Evolutionary conservation across 2,113 vertebrate species (phyloP).

Genomic region (Leucopternis melanops): DNA sequence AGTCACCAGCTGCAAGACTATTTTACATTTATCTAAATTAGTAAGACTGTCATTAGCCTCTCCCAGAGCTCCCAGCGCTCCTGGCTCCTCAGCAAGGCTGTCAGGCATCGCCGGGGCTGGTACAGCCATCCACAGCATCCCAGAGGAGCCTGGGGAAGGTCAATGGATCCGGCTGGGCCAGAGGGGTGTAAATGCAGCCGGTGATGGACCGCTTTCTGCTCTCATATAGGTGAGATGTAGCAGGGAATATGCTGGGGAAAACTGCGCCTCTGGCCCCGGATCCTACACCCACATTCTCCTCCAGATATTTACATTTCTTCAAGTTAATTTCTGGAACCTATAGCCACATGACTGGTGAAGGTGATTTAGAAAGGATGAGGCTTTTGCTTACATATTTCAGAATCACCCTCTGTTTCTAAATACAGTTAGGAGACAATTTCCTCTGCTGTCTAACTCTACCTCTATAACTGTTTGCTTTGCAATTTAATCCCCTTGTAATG

Average conservation of each 20-base stretch:
- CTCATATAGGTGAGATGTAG: not conserved
- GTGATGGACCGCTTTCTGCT: not conserved
- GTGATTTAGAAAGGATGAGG: not conserved
- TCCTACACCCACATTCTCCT: not conserved
- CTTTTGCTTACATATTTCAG: not conserved
- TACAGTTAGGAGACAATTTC: not conserved
- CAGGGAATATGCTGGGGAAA: not conserved
- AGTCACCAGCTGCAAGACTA: not conserved
- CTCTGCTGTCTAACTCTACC: fast-evolving
- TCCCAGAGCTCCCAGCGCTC: not conserved
- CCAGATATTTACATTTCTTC: not conserved
- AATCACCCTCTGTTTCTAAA: not conserved
- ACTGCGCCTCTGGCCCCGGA: not conserved
- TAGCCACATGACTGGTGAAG: not conserved
- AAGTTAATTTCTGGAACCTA: not conserved
- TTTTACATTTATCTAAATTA: not conserved
- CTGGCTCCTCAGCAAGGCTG: not conserved
- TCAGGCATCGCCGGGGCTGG: not conserved
- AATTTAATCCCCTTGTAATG: not conserved
- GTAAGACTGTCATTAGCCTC: not conserved
- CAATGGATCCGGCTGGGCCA: too few relatives aligned
- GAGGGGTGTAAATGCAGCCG: fast-evolving
- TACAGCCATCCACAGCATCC: not conserved
- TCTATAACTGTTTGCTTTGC: not conserved
- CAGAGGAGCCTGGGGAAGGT: not conserved